Base-by-base conservation (phyloP, 2,888 invertebrate genomes). In the Lasioglossum leucozonium region DNA sequence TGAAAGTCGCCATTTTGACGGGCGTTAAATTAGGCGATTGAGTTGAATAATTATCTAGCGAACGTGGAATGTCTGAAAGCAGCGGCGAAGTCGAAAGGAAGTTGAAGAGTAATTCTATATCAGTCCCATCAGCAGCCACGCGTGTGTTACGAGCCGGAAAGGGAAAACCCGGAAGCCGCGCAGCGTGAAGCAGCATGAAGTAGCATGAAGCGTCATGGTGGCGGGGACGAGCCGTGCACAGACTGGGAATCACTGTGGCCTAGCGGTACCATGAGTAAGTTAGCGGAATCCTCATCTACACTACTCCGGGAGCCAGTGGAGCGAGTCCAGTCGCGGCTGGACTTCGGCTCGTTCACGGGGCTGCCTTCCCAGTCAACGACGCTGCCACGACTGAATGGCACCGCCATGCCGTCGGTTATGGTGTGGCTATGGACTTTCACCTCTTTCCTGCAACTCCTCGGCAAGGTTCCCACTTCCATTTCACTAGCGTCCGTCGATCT, bases 251-350 rank as follows among this genome's bases (percentile, higher is more conserved):
- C 87, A 85, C 84, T 87, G 87, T 91, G 80, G 91, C 81, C 88
- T 94, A 94, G 94, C 94, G 94, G 94, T 93, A 94, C 87, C 90
- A 62, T 93, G 94, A 93, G 94, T 94, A 93, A 94, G 92, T 91
- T 90, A 91, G 89, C 90, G 88, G 91, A 88, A 84, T 89, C 88
- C 88, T 88, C 88, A 88, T 90, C 88, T 90, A 91, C 86, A 86
- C 81, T 86, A 85, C 85, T 79, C 83, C 78, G 74, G 47, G 79
- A 77, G 73, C 73, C 79, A 79, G 81, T 81, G 78, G 77, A 87
- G 80, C 87, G 87, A 77, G 85, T 74, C 76, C 69, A 26, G 77
- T 37, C 69, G 75, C 74, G 81, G 72, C 77, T 73, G 82, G 86
- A 82, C 84, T 67, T 51, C 79, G 77, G 67, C 67, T 72, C 85